A percentile compares a stretch with the other conserved stretches of the same genome.
phyloP scores from a whole-genome alignment of 2,113 vertebrate genomes.

The Rhinolophus sinicus region DNA sequence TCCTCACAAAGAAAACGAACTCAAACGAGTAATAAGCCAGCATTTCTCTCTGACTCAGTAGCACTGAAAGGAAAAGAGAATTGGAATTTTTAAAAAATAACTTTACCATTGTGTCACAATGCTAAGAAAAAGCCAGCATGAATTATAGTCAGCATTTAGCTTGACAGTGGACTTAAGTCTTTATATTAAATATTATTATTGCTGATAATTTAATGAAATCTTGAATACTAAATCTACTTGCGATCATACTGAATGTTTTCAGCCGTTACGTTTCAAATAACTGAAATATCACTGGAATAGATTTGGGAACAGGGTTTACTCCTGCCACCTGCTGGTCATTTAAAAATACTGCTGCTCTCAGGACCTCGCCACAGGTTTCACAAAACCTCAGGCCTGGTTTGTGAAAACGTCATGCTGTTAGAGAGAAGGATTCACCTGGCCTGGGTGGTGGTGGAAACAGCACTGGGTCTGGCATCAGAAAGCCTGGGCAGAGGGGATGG shows the following conservation, averaged over 20 bases:
- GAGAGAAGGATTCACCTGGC: neutral
- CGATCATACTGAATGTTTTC: neutral
- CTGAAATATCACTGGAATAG: neutral
- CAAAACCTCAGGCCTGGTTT: neutral
- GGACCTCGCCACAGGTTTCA: neutral
- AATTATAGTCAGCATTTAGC: neutral
- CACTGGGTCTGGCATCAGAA: neutral
- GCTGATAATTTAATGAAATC: conserved; percentile 5
- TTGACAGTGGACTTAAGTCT: neutral
- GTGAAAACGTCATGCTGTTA: neutral
- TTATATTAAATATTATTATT: neutral
- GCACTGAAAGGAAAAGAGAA: neutral
- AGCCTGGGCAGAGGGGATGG: rapidly evolving
- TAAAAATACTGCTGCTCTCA: neutral
- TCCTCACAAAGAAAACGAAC: neutral
- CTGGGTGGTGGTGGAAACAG: neutral
- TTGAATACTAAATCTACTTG: neutral
- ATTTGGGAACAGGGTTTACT: conserved; percentile 42
- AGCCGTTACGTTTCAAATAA: neutral
- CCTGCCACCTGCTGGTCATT: conserved; percentile 75
- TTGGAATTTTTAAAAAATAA: neutral
- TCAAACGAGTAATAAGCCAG: neutral
- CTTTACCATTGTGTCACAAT: neutral
- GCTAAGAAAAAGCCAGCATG: neutral
- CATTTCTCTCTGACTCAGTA: neutral